A percentile compares a stretch with the other conserved stretches of the same genome.
These are phyloP conservation scores for Cyanoliseus patagonus DNA, from an alignment of 2,113 vertebrate genomes.

Conservation along the genomic window DNA sequence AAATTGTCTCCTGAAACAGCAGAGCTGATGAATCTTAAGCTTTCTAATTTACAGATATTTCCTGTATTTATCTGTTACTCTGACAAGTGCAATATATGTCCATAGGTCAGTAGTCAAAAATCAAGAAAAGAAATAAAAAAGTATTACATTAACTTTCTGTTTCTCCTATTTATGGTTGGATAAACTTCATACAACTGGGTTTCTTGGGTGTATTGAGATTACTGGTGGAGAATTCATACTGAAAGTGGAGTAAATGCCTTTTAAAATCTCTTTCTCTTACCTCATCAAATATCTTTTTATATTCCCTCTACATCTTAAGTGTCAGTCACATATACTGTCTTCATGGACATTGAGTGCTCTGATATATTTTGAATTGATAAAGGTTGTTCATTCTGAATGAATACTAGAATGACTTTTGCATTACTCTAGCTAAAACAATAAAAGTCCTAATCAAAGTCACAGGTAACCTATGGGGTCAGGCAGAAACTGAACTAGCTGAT, in stretches of 20 bases:
- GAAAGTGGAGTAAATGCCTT: background rate
- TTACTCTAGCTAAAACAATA: background rate
- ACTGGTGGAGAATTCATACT: background rate
- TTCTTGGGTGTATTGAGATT: background rate
- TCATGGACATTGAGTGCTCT: background rate
- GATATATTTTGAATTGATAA: background rate
- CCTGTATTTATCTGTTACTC: background rate
- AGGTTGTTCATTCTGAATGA: background rate
- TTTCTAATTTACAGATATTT: slow-evolving; percentile 50
- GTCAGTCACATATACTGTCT: background rate
- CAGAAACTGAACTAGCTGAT: background rate
- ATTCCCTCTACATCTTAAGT: background rate
- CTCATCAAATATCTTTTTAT: background rate
- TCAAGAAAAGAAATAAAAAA: background rate
- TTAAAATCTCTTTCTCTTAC: background rate
- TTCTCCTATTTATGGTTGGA: background rate
- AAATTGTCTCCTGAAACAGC: slow-evolving; percentile 34
- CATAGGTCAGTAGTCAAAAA: background rate
- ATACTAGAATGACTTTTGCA: background rate
- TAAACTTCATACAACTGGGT: background rate
- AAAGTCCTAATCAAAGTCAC: background rate
- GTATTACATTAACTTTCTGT: background rate
- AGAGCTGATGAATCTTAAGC: background rate
- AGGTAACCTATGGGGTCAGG: background rate
- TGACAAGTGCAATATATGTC: background rate